A percentile compares a stretch with the other conserved stretches of the same genome.
Evolutionary conservation across 1,140 invertebrate species (phyloP).

Genomic region (Idris sp.): DNA sequence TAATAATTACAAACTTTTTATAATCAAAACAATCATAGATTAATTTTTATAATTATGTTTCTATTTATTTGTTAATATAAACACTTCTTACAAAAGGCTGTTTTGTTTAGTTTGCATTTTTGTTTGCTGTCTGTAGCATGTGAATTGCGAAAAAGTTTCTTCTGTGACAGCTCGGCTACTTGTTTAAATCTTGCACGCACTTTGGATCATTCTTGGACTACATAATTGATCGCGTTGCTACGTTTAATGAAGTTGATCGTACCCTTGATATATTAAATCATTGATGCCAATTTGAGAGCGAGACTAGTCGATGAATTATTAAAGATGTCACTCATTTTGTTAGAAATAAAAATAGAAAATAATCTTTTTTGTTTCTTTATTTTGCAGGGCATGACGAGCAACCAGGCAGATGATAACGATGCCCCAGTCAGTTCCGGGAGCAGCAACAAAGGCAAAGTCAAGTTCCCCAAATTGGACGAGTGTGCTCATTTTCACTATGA

Average conservation of each 20-base stretch:
- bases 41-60: too few species aligned
- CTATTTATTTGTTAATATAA: too few species aligned
- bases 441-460: constrained; percentile 74
- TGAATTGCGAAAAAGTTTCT: neutral
- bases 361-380: constrained; percentile 32
- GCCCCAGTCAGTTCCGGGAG: constrained; percentile 71
- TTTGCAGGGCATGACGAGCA: constrained; percentile 71
- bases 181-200: constrained; percentile 60
- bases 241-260: constrained; percentile 28
- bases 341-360: neutral
- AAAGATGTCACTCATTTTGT: constrained; percentile 1
- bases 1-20: too few species aligned
- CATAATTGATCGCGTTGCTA: constrained; percentile 63
- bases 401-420: constrained; percentile 70
- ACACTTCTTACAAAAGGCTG: too few species aligned
- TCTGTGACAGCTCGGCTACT: constrained; percentile 7
- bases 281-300: constrained; percentile 14
- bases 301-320: constrained; percentile 19
- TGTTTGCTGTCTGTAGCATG: too few species aligned
- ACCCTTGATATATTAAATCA: constrained; percentile 52
- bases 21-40: too few species aligned
- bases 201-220: constrained; percentile 64
- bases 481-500: constrained; percentile 99
- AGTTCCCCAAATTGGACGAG: constrained; percentile 96
- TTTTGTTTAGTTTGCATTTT: too few species aligned